Evolutionary conservation across 30 jellyfish, hydroid and myxozoan genomes (phyloP).

Genomic region (Nemopilema nomurai): DNA sequence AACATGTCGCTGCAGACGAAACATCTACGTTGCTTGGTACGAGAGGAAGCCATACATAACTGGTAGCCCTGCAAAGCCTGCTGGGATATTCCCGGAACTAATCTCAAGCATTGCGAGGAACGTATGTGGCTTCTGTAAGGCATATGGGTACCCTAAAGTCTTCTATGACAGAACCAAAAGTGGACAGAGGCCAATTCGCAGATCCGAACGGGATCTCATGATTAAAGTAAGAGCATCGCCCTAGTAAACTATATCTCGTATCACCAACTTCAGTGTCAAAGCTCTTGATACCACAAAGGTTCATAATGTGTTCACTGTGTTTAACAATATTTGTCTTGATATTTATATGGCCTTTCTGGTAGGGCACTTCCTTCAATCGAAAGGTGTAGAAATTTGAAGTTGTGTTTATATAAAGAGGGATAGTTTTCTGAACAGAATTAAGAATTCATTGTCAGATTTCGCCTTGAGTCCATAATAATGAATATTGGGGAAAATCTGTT

Average conservation of each 20-base stretch:
- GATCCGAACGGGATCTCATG: neutral
- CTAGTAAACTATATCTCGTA: neutral
- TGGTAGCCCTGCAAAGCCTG: neutral
- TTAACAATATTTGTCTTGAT: too few species aligned
- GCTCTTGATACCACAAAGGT: too few species aligned
- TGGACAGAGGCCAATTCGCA: slow-evolving; percentile 45
- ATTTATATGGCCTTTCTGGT: too few species aligned
- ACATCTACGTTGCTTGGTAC: slow-evolving; percentile 71
- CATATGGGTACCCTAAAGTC: slow-evolving; percentile 23
- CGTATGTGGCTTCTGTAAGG: slow-evolving; percentile 60
- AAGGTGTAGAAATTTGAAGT: too few species aligned
- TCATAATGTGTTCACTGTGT: too few species aligned
- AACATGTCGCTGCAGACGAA: slow-evolving; percentile 64
- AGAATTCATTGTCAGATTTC: too few species aligned
- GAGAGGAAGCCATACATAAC: slow-evolving; percentile 44
- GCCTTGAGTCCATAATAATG: too few species aligned
- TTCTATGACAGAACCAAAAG: slow-evolving; percentile 65
- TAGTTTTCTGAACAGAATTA: too few species aligned
- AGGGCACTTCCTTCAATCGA: too few species aligned
- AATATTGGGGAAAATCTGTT: too few species aligned
- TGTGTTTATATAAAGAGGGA: too few species aligned
- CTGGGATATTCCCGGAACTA: slow-evolving; percentile 60
- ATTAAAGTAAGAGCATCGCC: neutral
- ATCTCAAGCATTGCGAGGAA: slow-evolving; percentile 5
- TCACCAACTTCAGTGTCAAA: neutral